Evolutionary conservation across 1,140 invertebrate species (phyloP), one percentile per base, ranked within the genome.

Genomic region (Eufriesea mexicana): DNA sequence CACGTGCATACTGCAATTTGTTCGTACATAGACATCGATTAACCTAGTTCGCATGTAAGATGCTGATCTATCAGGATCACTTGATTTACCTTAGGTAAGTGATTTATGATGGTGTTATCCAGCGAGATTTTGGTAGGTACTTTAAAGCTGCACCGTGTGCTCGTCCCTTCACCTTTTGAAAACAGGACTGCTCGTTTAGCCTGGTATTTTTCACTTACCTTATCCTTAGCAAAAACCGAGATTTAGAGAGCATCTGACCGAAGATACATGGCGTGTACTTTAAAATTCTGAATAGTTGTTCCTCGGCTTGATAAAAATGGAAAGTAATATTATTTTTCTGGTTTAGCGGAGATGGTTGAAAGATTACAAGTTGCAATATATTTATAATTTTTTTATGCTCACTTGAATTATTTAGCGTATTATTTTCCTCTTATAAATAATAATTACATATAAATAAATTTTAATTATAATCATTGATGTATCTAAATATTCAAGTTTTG

Each of bases 91-190:
- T 84, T 88, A 79, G 68, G 75, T 84, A 86, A 86, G 79, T 75
- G 78, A 84, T 84, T 86, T 86, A 86, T 82, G 67, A 84, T 83
- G 67, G 61, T 80, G 47, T 82, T 84, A 86, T 86, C 78, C 75
- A 45, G 42, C 70, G 83, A 67, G 79, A 68, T 72, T 68, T 68
- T 74, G 62, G 49, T 49, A 25, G 49, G 18, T 59, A n/a, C 42
- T 23, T 47, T 47, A 49, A 79, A 57, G 18, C 42, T 16, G 66
- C 42, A 35, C n/a, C 20, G 28, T 78, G 66, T 45, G 57, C 68
- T 35, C 45, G 23, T 35, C 49, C 35, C 66, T 42, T 71, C 10
- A 10, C 77, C n/a, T 25, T 80, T 80, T 35, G 61, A 25, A 55
- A 81, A 55, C 23, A 66, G n/a, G 49, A 7, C 12, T 18, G 18